phyloP scores from a whole-genome alignment of 2,888 invertebrate genomes.

The Nephrotoma guestfalica region DNA sequence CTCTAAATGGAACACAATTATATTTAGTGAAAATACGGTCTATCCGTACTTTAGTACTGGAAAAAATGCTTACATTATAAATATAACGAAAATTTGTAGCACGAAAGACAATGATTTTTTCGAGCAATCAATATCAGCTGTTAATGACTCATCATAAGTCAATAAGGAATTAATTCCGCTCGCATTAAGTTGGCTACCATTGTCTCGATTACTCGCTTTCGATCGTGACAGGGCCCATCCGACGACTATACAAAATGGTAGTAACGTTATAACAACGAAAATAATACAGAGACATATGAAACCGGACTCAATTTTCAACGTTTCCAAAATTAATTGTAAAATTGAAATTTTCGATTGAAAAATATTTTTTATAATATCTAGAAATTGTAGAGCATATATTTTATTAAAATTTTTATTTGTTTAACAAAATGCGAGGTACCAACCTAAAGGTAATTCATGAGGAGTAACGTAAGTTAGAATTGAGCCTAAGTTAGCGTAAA shows the following conservation, averaged over 20 bases:
- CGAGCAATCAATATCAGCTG: slow-evolving; percentile 16
- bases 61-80: slow-evolving; percentile 8
- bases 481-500: slow-evolving; percentile 31
- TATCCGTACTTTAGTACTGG: neutral
- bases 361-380: slow-evolving; percentile 28
- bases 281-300: slow-evolving; percentile 48
- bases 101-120: slow-evolving; percentile 9
- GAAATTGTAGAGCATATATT: slow-evolving; percentile 10
- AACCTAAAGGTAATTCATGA: slow-evolving; percentile 31
- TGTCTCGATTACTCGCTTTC: neutral
- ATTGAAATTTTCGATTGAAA: slow-evolving; percentile 23
- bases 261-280: slow-evolving; percentile 46
- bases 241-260: slow-evolving; percentile 47
- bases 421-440: slow-evolving; percentile 14
- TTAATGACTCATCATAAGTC: slow-evolving; percentile 25
- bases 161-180: slow-evolving; percentile 21
- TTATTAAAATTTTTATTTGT: neutral
- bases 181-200: slow-evolving; percentile 8
- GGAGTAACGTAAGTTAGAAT: slow-evolving; percentile 33
- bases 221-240: slow-evolving; percentile 29
- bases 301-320: slow-evolving; percentile 53
- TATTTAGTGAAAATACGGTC: neutral
- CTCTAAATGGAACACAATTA: slow-evolving; percentile 28
- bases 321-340: slow-evolving; percentile 17
- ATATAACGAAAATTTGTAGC: slow-evolving; percentile 7